A percentile compares a stretch with the other conserved stretches of the same genome.
phyloP scores from a whole-genome alignment of 2,797 vertebrate genomes.

The Lemur catta region DNA sequence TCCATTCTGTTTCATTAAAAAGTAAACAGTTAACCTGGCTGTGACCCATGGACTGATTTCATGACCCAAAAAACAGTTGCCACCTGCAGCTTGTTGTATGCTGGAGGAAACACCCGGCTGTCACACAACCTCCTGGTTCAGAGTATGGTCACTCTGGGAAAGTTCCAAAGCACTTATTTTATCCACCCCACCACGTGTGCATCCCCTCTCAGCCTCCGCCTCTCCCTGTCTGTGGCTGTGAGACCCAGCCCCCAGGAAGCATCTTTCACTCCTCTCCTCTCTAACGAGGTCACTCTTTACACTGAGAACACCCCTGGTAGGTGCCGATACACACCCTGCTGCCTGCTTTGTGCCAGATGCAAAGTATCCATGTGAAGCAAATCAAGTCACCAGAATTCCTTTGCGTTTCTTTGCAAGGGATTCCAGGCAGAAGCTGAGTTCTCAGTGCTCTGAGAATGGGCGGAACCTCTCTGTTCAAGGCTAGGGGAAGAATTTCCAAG shows the following conservation, averaged over 20 bases:
- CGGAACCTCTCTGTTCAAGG: neutral
- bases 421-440: neutral
- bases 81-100: neutral
- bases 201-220: neutral
- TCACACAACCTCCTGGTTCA: rapidly evolving
- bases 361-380: no score
- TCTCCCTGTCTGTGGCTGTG: neutral
- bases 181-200: rapidly evolving
- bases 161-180: no score
- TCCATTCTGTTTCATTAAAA: neutral
- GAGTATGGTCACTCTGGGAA: neutral
- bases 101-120: rapidly evolving
- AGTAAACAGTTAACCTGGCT: neutral
- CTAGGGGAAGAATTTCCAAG: neutral
- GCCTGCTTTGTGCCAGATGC: neutral
- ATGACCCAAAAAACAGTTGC: neutral
- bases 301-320: neutral
- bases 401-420: rapidly evolving
- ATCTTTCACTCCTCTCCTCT: neutral
- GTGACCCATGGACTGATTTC: neutral
- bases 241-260: no score
- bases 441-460: neutral
- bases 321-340: neutral
- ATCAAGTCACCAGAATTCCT: neutral
- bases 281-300: neutral